Evolutionary conservation across 2,888 invertebrate genomes (phyloP), one percentile per base, ranked within the genome.

Genomic region (Malthinus seriepunctatus): DNA sequence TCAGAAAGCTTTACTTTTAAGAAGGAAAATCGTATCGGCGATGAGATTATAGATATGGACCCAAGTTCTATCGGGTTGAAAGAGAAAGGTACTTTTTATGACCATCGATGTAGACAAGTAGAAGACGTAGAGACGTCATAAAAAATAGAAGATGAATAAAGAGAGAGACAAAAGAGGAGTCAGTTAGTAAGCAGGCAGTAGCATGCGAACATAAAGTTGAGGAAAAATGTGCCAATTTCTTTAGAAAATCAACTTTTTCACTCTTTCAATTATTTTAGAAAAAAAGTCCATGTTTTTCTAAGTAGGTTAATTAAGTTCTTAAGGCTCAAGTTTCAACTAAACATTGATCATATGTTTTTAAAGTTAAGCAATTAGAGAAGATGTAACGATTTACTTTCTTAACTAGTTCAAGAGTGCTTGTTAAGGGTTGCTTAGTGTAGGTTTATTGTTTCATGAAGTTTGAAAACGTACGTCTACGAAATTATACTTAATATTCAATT

Each of bases 41-140:
- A 23, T 42, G 11, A 60, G 63, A 66, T 64, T 63, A 65, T 23
- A 23, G 23, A 23, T 23, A 23, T 23, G 23, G 23, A 5, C 63
- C 53, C 63, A 67, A 63, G 63, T 66, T 53, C 64, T 51, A 63
- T 58, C 56, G 45, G 56, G 23, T 56, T 57, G 54, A 63, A 53
- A 56, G 57, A 56, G 59, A 58, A 47, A 51, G 60, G 62, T 56
- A 66, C 63, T 72, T 52, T 72, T 72, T 72, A 70, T 66, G 64
- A 67, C 73, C 71, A 73, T 75, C 73, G 73, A 74, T 74, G 68
- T 70, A 67, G 51, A 65, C 65, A 65, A 69, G 63, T 64, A 71
- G 67, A 70, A 71, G 69, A 69, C 68, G 68, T 64, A 65, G 70
- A 65, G 67, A 63, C 68, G 69, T 69, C 70, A 70, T 70, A 70